A percentile compares a stretch with the other conserved stretches of the same genome.
Conservation (phyloP, 2,888 invertebrate species). For the Leptopilina drosophilae region DNA sequence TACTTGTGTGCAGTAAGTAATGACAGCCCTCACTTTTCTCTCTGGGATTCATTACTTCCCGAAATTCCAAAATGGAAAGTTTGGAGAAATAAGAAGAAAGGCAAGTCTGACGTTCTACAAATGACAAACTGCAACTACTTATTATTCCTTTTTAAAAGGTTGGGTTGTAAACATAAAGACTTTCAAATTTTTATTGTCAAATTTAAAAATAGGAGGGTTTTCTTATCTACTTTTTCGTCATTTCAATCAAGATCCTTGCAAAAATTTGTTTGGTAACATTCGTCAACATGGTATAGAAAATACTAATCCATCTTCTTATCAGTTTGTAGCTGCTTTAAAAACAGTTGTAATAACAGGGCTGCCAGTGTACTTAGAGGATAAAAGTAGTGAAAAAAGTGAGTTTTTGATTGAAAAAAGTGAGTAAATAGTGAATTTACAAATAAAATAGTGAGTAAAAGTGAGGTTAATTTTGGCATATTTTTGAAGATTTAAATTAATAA, state of each 20-base stretch:
- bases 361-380: too few species aligned
- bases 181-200: slow-evolving; percentile 6
- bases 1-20: slow-evolving; percentile 4
- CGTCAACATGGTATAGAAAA: slow-evolving; percentile 18
- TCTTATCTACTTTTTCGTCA: neutral
- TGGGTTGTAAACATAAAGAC: neutral
- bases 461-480: too few species aligned
- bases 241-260: slow-evolving; percentile 16
- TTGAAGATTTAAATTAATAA: too few species aligned
- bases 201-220: slow-evolving; percentile 12
- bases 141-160: slow-evolving; percentile 3
- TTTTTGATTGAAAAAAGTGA: too few species aligned
- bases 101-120: neutral
- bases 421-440: too few species aligned
- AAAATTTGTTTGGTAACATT: slow-evolving; percentile 26
- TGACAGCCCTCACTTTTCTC: neutral
- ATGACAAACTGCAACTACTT: neutral
- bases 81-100: neutral
- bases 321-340: slow-evolving; percentile 15
- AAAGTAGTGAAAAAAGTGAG: too few species aligned
- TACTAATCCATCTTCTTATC: slow-evolving; percentile 22
- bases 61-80: slow-evolving; percentile 17
- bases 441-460: too few species aligned
- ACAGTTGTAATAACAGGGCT: slow-evolving; percentile 16
- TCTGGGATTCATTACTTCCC: neutral